Conservation (phyloP, 2,113 vertebrate species). For the Mustela lutreola region DNA sequence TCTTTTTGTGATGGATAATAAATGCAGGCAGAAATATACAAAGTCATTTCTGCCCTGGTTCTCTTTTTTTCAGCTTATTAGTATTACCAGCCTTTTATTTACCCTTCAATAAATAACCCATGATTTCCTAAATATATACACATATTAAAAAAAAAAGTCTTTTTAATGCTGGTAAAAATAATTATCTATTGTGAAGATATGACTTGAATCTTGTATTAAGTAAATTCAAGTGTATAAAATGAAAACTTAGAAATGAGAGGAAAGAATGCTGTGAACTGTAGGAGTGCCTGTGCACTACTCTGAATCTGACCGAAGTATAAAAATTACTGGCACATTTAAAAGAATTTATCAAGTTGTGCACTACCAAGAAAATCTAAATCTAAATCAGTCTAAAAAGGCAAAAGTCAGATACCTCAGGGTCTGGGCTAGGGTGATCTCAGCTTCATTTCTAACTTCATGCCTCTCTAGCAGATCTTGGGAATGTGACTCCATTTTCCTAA, state of each 20-base stretch:
- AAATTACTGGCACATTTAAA: neutral
- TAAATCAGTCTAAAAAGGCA: neutral
- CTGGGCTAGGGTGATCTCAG: neutral
- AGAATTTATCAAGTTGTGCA: neutral
- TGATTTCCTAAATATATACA: neutral
- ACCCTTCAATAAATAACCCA: neutral
- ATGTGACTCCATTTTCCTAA: neutral
- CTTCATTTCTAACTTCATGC: neutral
- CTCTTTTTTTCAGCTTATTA: neutral
- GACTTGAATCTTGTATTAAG: neutral
- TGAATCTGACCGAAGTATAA: neutral
- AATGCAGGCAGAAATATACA: neutral
- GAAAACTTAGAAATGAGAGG: neutral
- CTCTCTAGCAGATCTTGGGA: neutral
- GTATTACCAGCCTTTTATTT: neutral
- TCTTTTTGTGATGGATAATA: neutral
- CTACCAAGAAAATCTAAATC: neutral
- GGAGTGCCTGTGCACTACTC: neutral
- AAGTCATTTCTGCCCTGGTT: neutral
- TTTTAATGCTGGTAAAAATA: slow-evolving; percentile 5
- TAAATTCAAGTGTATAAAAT: neutral
- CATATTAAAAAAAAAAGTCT: neutral
- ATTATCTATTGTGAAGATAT: neutral
- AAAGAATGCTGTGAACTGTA: neutral
- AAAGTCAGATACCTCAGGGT: neutral